Base-by-base conservation (phyloP, 2,888 invertebrate genomes). In the Spialia ferax region DNA sequence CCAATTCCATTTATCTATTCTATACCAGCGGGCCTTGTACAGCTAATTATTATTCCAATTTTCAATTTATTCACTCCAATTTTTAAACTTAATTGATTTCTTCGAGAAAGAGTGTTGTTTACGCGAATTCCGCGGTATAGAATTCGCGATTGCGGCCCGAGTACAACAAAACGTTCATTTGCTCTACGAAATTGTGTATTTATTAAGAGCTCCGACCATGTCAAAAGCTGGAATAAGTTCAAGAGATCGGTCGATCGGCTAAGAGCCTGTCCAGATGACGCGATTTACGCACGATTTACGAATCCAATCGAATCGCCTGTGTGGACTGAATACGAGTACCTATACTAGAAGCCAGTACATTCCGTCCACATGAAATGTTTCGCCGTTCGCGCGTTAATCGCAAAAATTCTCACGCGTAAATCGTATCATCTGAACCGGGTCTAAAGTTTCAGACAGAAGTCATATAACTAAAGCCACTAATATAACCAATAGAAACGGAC, bases 391-490 rank as follows among this genome's bases (percentile, higher is more conserved):
- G n/a, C n/a, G n/a, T n/a, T n/a, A n/a, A n/a, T n/a, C n/a, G n/a
- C n/a, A n/a, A n/a, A n/a, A n/a, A n/a, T n/a, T n/a, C n/a, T n/a
- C n/a, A n/a, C n/a, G n/a, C n/a, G n/a, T n/a, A n/a, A n/a, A n/a
- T n/a, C n/a, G n/a, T n/a, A n/a, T n/a, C n/a, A n/a, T n/a, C n/a
- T n/a, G n/a, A n/a, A n/a, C n/a, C n/a, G n/a, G n/a, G n/a, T n/a
- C n/a, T n/a, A n/a, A 35, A 26, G 22, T 18, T 38, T 50, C 56
- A 62, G 62, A 74, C 76, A 78, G 78, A 71, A 78, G 78, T 79
- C 74, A 77, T 73, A 75, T 73, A 70, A 69, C 68, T 22, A 68
- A 71, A 69, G 45, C 45, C 54, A 62, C 74, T 73, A 75, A 74
- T 71, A 72, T 70, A 75, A 73, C 74, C 74, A 76, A 77, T 75